A percentile compares a stretch with the other conserved stretches of the same genome.
These are phyloP conservation scores for Miltochrista miniata DNA, from an alignment of 2,888 invertebrate species.

Conservation along the genomic window DNA sequence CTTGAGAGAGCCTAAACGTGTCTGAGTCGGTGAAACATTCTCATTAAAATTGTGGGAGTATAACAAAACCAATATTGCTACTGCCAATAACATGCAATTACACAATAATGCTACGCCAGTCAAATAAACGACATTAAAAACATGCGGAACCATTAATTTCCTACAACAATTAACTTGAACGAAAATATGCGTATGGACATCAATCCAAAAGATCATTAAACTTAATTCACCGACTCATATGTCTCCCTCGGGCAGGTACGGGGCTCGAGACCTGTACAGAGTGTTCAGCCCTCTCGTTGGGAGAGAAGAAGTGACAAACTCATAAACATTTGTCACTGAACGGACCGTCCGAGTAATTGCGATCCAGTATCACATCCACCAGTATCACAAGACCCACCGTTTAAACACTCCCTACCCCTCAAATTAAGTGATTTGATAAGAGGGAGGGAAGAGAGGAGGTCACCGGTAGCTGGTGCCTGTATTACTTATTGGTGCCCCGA, in stretches of 20 bases:
- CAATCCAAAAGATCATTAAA: constrained; percentile 66
- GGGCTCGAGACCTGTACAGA: constrained; percentile 53
- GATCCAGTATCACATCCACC: constrained; percentile 63
- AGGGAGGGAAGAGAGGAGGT: constrained; percentile 30
- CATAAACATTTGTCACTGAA: constrained; percentile 81
- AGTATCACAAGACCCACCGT: constrained; percentile 45
- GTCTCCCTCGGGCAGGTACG: constrained; percentile 56
- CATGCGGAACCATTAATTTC: constrained; percentile 30
- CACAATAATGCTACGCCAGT: too few species aligned
- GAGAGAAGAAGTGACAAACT: constrained; percentile 77
- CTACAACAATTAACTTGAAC: constrained; percentile 38
- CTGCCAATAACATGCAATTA: too few species aligned
- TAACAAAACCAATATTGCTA: too few species aligned
- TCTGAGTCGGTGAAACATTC: too few species aligned
- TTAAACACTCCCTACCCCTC: not conserved
- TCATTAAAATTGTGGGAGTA: too few species aligned
- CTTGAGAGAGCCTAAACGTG: too few species aligned
- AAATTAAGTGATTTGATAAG: not conserved
- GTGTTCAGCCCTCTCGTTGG: constrained; percentile 49
- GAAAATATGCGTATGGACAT: constrained; percentile 39
- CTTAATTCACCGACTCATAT: constrained; percentile 54
- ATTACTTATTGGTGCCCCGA: constrained; percentile 82
- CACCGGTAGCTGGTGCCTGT: constrained; percentile 43
- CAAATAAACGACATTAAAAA: constrained; percentile 16
- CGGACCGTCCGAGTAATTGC: constrained; percentile 75